Evolutionary conservation across 2,113 vertebrate genomes (phyloP).

Genomic region (Bubo bubo): DNA sequence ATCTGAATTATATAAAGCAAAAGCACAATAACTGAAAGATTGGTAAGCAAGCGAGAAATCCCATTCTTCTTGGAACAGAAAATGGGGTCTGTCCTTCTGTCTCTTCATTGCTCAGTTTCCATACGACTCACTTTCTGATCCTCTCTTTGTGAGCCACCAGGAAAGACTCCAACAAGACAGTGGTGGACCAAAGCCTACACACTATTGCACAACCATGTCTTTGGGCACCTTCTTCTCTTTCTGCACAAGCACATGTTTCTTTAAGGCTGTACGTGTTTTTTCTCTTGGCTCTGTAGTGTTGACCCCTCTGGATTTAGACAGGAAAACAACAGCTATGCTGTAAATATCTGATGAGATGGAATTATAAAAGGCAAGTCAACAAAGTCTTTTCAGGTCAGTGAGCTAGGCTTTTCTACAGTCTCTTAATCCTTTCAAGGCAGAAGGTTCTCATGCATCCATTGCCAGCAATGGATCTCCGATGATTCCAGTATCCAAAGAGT

Average conservation of each 20-base stretch:
- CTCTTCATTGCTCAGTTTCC: not conserved
- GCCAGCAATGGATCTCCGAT: slow-evolving; percentile 19
- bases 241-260: not conserved
- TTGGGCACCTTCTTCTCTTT: not conserved
- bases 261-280: not conserved
- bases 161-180: not conserved
- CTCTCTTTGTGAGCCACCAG: not conserved
- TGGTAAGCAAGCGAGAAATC: not conserved
- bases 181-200: not conserved
- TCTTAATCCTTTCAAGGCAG: not conserved
- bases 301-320: slow-evolving; percentile 23
- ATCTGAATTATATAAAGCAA: not conserved
- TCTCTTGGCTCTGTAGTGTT: slow-evolving; percentile 3
- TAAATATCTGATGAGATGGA: slow-evolving; percentile 9
- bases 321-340: not conserved
- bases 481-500: not conserved
- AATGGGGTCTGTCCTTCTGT: not conserved
- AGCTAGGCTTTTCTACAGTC: not conserved
- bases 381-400: not conserved
- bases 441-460: not conserved
- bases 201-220: not conserved
- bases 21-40: not conserved
- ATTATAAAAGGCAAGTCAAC: slow-evolving; percentile 36
- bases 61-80: not conserved
- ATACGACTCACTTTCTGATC: not conserved